phyloP scores from a whole-genome alignment of 2,888 invertebrate species.

The Cephus nigrinus region DNA sequence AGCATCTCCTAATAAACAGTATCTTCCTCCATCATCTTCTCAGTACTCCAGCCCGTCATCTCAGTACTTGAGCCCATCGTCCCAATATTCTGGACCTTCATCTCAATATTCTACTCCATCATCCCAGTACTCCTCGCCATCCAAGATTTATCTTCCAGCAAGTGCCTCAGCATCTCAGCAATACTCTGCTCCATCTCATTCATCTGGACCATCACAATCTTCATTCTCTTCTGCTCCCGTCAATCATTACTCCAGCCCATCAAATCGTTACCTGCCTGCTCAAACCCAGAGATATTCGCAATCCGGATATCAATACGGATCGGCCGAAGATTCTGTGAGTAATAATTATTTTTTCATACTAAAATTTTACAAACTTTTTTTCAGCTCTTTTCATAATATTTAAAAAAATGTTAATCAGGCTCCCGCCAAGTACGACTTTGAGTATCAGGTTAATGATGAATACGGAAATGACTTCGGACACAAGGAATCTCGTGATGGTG shows the following conservation, averaged over 20 bases:
- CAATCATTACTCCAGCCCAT: slow-evolving; percentile 3
- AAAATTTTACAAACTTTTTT: no score
- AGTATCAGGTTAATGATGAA: slow-evolving; percentile 61
- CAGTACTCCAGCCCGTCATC: no score
- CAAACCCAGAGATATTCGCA: slow-evolving; percentile 1
- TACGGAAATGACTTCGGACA: slow-evolving; percentile 64
- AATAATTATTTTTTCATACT: background rate
- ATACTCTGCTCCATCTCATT: slow-evolving; percentile 11
- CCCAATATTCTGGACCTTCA: no score
- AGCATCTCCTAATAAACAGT: slow-evolving; percentile 28
- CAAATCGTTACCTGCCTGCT: background rate
- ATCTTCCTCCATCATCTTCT: slow-evolving; percentile 25
- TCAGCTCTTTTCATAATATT: background rate
- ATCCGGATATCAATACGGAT: slow-evolving; percentile 10
- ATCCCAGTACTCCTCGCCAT: background rate
- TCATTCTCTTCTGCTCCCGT: slow-evolving; percentile 10
- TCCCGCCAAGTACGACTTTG: slow-evolving; percentile 60
- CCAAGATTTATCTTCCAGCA: background rate
- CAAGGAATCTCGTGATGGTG: slow-evolving; percentile 62
- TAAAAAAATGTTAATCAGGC: slow-evolving; percentile 23
- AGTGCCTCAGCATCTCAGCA: background rate
- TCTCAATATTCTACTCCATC: no score
- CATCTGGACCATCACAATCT: slow-evolving; percentile 2
- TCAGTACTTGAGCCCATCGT: no score
- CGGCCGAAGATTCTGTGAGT: slow-evolving; percentile 19